phyloP scores from a whole-genome alignment of 1,140 invertebrate genomes.

The Zaprionus kolodkinae region DNA sequence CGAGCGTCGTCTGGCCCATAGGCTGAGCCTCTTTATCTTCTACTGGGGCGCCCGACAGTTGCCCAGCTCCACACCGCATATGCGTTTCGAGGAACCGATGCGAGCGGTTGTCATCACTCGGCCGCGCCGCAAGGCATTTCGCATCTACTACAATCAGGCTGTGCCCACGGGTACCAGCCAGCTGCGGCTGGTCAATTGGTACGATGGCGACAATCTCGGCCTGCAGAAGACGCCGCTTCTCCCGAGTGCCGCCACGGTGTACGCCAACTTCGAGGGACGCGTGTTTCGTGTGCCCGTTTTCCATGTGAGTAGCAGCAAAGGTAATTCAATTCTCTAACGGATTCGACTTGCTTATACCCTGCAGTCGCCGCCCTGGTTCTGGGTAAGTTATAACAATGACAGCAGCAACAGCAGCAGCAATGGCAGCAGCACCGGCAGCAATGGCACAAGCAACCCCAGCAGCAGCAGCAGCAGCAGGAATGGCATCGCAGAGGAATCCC shows the following conservation, averaged over 20 bases:
- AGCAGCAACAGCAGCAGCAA: slow-evolving; percentile 7
- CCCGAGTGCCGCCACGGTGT: slow-evolving; percentile 86
- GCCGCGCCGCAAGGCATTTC: slow-evolving; percentile 84
- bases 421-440: slow-evolving; percentile 15
- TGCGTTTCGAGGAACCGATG: slow-evolving; percentile 71
- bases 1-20: slow-evolving; percentile 68
- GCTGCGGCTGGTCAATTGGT: slow-evolving; percentile 88
- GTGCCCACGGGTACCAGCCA: slow-evolving; percentile 85
- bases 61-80: slow-evolving; percentile 31
- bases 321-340: neutral
- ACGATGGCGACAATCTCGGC: slow-evolving; percentile 85
- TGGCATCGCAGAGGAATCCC: slow-evolving; percentile 48
- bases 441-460: slow-evolving; percentile 35
- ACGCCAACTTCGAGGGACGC: slow-evolving; percentile 87
- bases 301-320: slow-evolving; percentile 85
- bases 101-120: slow-evolving; percentile 75
- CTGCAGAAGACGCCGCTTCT: slow-evolving; percentile 87
- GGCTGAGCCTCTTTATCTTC: slow-evolving; percentile 79
- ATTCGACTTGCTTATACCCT: slow-evolving; percentile 31
- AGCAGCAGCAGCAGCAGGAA: slow-evolving; percentile 66
- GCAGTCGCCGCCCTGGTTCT: slow-evolving; percentile 90
- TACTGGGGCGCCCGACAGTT: slow-evolving; percentile 76
- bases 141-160: slow-evolving; percentile 89
- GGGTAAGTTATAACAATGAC: slow-evolving; percentile 86
- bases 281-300: slow-evolving; percentile 88